phyloP scores from a whole-genome alignment of 2,888 invertebrate genomes.

The Tolmerus cingulatus region DNA sequence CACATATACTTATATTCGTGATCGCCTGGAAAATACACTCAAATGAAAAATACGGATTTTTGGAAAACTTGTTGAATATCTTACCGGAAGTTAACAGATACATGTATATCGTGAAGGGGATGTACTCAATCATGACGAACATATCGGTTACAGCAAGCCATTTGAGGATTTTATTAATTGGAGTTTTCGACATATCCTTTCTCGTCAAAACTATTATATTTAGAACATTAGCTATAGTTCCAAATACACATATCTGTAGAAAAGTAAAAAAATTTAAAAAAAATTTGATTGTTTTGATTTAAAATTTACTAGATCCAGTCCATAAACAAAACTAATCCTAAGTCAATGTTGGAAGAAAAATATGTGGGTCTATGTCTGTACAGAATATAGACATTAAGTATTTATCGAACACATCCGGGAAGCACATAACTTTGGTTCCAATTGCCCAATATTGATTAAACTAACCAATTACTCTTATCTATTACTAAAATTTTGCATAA shows the following conservation, averaged over 20 bases:
- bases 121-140: conserved; percentile 87
- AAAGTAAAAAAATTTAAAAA: conserved; percentile 29
- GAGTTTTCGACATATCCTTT: conserved; percentile 80
- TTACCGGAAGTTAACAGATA: conserved; percentile 71
- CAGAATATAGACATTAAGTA: no score
- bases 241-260: conserved; percentile 80
- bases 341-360: no score
- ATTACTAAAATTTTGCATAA: no score
- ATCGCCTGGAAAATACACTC: conserved; percentile 69
- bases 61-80: neutral
- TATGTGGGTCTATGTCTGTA: no score
- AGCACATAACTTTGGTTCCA: no score
- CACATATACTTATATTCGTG: conserved; percentile 88
- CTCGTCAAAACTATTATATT: conserved; percentile 88
- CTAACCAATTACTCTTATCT: no score
- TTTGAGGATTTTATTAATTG: conserved; percentile 86
- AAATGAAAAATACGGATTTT: neutral
- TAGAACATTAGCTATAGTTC: conserved; percentile 83
- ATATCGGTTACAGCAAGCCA: conserved; percentile 87
- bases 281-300: neutral
- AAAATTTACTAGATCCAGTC: neutral
- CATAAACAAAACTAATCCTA: no score
- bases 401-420: no score
- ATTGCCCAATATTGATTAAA: no score
- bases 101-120: conserved; percentile 76